Evolutionary conservation across 2,888 invertebrate species (phyloP), one percentile per base, ranked within the genome.

Genomic region (Nomada goodeniana): DNA sequence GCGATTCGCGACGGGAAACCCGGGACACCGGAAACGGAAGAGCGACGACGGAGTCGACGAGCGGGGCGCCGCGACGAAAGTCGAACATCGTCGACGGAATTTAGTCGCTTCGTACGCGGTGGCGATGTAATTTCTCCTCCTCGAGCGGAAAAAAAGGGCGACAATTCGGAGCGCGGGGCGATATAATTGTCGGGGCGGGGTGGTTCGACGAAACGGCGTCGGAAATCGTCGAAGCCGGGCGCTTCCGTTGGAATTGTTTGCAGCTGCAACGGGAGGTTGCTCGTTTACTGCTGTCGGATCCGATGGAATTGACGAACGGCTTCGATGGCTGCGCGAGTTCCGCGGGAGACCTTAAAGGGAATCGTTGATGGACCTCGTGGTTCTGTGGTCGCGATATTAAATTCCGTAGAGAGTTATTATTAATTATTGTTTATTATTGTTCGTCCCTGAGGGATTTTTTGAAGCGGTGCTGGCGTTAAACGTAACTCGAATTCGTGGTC

Each of bases 61-160:
- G 73, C 71, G 76, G 73, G 20, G 55, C 68, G 47, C 23, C 5
- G 65, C 3, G 61, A 83, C 73, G 47, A 36, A 80, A 80, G 79
- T 81, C 81, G 77, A 85, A 87, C 76, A 85, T 81, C 80, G 77
- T 80, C 78, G 75, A 61, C 64, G 60, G 73, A 77, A 67, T 80
- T 80, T 67, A 42, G 61, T 71, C 15, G n/a, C 18, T 53, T 53
- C 0, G 9, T n/a, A n/a, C n/a, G n/a, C 52, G 15, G n/a, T 1
- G 18, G 50, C 52, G 4, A 53, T 0, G 36, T 36, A 36, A 36
- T 7, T 64, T 67, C 20, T 36, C 52, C 42, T 65, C 42, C 15
- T 42, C 7, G 42, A 55, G 9, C 11, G 55, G 10, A 10, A 11
- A 10, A 47, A 13, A 47, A 13, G 13, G 47, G 10, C 47, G 13